Base-by-base conservation (phyloP, 2,113 vertebrate genomes). In the Mola mola region DNA sequence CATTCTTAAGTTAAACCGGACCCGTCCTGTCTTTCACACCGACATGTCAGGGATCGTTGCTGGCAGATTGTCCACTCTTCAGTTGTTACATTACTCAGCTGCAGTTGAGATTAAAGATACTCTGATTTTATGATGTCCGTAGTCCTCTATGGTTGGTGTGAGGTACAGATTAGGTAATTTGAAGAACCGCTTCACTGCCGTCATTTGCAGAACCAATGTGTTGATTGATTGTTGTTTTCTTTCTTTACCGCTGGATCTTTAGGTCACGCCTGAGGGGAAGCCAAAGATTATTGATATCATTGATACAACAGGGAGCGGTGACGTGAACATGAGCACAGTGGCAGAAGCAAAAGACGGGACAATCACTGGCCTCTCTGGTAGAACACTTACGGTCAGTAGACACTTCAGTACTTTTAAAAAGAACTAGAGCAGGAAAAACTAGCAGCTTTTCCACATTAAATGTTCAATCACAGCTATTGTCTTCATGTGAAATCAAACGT, bases 221-320 rank as follows among this genome's bases (percentile, higher is more conserved):
- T 11, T 33, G 29, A 33, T n/a, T n/a, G n/a, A n/a, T n/a, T n/a
- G n/a, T n/a, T 17, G 22, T 1, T 34, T 36, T 36, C 19, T 20
- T 19, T 26, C 8, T 72, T 31, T 61, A 36, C 77, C 36, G 0
- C 5, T 12, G 0, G 41, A 72, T 77, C 84, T 75, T 72, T 8
- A 99, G 97, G 79, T 93, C 81, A 98, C 97, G 66, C 95, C 95
- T 31, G 96, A 99, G 66, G 95, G 96, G 25, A 98, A 96, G 72
- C 95, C 97, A 31, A 99, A 99, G 92, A 96, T 99, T 70, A 55
- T 99, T 55, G 97, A 98, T 79, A 99, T 99, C 82, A 97, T 99
- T 17, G 97, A 99, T 68, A 98, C 97, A 0, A 99, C 97, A 4
- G 97, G 97, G 82, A 99, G 97, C 59, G 97, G 97, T 4, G 97